phyloP scores from a whole-genome alignment of 2,113 vertebrate species.

The Hydrolagus affinis region DNA sequence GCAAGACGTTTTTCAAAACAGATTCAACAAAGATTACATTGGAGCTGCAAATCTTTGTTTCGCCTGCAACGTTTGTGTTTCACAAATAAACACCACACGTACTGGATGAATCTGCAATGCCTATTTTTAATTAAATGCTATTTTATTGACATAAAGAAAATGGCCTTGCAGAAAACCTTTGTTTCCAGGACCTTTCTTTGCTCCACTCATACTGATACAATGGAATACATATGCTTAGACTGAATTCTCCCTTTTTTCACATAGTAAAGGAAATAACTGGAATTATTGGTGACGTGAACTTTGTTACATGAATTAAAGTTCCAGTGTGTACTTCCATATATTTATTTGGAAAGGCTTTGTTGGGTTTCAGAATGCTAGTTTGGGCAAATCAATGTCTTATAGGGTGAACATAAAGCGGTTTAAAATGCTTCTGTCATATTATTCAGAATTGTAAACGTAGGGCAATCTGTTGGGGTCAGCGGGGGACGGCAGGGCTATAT shows the following conservation, averaged over 20 bases:
- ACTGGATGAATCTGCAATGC: too few relatives aligned
- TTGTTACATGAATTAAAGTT: not conserved
- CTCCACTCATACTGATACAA: slow-evolving; percentile 4
- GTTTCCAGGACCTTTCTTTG: not conserved
- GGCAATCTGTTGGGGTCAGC: not conserved
- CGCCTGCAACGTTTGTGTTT: not conserved
- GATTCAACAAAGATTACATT: not conserved
- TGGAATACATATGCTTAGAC: not conserved
- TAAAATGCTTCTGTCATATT: not conserved
- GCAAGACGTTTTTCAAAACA: not conserved
- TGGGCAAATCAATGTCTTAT: not conserved
- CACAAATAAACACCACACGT: not conserved
- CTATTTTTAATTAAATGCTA: not conserved
- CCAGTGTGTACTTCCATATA: not conserved
- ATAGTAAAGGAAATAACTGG: slow-evolving; percentile 33
- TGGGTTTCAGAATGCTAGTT: too few relatives aligned
- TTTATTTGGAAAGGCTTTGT: too few relatives aligned
- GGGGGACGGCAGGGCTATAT: not conserved
- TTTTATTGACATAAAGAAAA: not conserved
- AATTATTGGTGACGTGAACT: not conserved
- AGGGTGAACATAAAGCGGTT: not conserved
- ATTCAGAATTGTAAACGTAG: not conserved
- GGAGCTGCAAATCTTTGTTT: not conserved
- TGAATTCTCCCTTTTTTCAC: slow-evolving; percentile 39
- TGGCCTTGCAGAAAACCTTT: slow-evolving; percentile 3